Conservation (phyloP, 2,888 invertebrate species). For the Chrysolina americana region DNA sequence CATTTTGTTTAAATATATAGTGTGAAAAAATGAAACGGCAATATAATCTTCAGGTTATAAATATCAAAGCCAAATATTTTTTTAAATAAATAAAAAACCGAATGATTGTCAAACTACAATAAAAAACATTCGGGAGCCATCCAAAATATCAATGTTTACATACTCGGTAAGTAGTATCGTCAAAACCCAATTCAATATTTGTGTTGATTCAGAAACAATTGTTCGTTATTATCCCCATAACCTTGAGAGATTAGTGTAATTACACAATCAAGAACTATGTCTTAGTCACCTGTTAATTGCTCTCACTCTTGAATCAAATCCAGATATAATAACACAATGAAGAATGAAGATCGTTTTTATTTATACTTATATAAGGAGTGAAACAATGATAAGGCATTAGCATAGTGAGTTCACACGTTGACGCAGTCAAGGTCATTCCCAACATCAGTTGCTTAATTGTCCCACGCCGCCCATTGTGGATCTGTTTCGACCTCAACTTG, state of each 20-base stretch:
- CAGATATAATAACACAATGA: slow-evolving; percentile 46
- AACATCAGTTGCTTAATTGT: slow-evolving; percentile 59
- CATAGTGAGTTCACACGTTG: slow-evolving; percentile 63
- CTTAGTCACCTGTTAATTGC: slow-evolving; percentile 44
- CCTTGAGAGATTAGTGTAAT: slow-evolving; percentile 37
- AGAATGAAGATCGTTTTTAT: slow-evolving; percentile 47
- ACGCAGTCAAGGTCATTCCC: slow-evolving; percentile 64
- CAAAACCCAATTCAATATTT: not conserved
- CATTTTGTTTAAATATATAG: too few species aligned
- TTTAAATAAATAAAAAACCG: too few species aligned
- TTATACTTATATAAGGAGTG: slow-evolving; percentile 48
- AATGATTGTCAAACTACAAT: too few species aligned
- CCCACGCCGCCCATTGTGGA: slow-evolving; percentile 58
- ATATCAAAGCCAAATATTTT: too few species aligned
- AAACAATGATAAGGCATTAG: slow-evolving; percentile 57
- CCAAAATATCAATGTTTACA: too few species aligned
- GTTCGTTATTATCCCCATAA: slow-evolving; percentile 21
- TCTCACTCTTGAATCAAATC: slow-evolving; percentile 38
- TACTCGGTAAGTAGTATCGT: too few species aligned
- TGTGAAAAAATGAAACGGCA: too few species aligned
- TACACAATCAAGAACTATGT: slow-evolving; percentile 29
- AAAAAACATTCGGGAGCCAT: too few species aligned
- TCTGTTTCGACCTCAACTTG: slow-evolving; percentile 60
- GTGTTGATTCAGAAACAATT: not conserved
- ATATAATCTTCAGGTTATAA: too few species aligned